Percentiles rank a stretch among this genome's conserved stretches.
Evolutionary conservation across 2,888 invertebrate genomes (phyloP).

Genomic region (Drosophila pseudotakahashii): DNA sequence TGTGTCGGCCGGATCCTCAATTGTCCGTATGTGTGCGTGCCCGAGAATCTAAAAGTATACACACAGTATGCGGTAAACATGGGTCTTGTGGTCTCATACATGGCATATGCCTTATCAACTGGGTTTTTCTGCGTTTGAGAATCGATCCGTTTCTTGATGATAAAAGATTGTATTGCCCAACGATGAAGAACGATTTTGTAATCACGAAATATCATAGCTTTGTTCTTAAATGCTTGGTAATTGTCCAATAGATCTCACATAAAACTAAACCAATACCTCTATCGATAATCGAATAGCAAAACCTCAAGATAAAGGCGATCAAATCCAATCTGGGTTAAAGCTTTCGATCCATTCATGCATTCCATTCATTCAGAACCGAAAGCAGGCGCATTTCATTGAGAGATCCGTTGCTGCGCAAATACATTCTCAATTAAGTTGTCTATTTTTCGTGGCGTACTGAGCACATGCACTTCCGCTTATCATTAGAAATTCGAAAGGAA

Average conservation of each 20-base stretch:
- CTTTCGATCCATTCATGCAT: constrained; percentile 40
- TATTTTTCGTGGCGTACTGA: constrained; percentile 62
- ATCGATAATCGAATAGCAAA: background rate
- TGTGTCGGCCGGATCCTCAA: constrained; percentile 53
- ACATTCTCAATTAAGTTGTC: constrained; percentile 76
- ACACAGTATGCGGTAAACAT: constrained; percentile 1
- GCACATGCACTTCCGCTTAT: constrained; percentile 65
- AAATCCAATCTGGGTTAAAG: constrained; percentile 23
- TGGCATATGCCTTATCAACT: background rate
- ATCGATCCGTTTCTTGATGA: background rate
- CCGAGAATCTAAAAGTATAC: constrained; percentile 22
- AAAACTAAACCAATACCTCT: background rate
- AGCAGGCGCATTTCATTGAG: constrained; percentile 22
- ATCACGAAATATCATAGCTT: too few relatives aligned
- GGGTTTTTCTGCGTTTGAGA: background rate
- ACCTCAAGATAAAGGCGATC: background rate
- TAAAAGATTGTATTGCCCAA: background rate
- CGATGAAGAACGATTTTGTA: background rate
- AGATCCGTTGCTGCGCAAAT: constrained; percentile 65
- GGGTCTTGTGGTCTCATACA: background rate
- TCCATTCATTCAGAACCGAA: constrained; percentile 51
- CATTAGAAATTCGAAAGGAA: constrained; percentile 69
- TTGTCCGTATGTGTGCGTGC: constrained; percentile 34
- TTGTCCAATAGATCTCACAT: background rate
- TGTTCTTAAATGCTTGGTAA: too few relatives aligned